These are phyloP conservation scores for Synergus umbraculus DNA, from an alignment of 2,888 invertebrate species.

Conservation along the genomic window DNA sequence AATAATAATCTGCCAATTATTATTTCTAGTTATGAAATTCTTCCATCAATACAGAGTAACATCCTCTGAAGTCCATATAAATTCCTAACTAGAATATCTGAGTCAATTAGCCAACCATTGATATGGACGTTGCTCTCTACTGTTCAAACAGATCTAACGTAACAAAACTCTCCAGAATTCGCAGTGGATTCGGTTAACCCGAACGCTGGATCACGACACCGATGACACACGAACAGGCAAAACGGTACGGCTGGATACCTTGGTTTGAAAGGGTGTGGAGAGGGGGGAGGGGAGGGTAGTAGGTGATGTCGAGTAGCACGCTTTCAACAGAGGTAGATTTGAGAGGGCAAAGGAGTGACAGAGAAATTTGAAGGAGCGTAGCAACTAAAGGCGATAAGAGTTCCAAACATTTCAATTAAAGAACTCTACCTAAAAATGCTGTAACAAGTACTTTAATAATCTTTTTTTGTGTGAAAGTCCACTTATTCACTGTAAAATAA, in stretches of 20 bases:
- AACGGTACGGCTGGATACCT: not conserved
- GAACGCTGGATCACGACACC: slow-evolving; percentile 2
- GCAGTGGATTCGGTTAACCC: not conserved
- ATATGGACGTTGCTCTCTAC: not conserved
- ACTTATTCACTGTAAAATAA: not conserved
- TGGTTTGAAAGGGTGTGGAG: not conserved
- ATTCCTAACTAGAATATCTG: not conserved
- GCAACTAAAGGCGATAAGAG: not conserved
- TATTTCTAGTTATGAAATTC: not conserved
- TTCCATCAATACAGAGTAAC: not conserved
- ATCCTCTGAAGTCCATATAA: not conserved
- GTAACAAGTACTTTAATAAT: not conserved
- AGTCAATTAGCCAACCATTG: not conserved
- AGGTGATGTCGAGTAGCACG: slow-evolving; percentile 16
- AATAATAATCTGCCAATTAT: not conserved
- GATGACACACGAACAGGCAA: not conserved
- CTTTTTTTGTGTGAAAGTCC: not conserved
- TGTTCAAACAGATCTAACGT: not conserved
- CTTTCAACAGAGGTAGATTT: slow-evolving; percentile 38
- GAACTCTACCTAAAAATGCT: no score
- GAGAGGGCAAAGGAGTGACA: slow-evolving; percentile 32
- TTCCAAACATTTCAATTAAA: not conserved
- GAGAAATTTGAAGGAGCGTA: slow-evolving; percentile 6
- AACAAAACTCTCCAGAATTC: slow-evolving; percentile 6
- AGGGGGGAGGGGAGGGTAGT: slow-evolving; percentile 32